Evolutionary conservation across 1,140 invertebrate genomes (phyloP).

Genomic region (Palaemon carinicauda): DNA sequence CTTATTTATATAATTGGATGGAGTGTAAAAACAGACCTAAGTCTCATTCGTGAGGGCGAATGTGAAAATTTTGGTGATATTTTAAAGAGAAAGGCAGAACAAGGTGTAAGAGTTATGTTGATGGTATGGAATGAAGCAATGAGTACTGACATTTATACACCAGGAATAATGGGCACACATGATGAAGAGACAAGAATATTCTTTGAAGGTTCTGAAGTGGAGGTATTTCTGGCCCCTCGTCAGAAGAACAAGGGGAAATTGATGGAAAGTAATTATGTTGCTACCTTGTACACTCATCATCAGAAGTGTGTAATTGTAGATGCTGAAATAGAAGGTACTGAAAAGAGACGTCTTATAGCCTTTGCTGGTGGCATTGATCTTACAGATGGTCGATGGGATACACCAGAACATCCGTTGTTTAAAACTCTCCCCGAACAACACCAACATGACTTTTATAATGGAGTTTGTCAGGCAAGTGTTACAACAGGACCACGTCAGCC

Average conservation of each 20-base stretch:
- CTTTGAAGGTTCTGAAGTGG: constrained; percentile 60
- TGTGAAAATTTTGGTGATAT: constrained; percentile 58
- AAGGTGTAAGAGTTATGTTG: constrained; percentile 59
- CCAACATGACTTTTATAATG: constrained; percentile 60
- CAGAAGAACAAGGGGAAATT: constrained; percentile 55
- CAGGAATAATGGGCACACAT: constrained; percentile 61
- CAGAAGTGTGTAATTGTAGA: constrained; percentile 60
- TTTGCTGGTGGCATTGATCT: constrained; percentile 60
- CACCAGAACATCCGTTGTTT: constrained; percentile 59
- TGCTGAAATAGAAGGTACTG: constrained; percentile 44
- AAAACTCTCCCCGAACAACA: constrained; percentile 53
- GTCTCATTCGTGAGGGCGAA: constrained; percentile 54
- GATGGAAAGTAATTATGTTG: constrained; percentile 58
- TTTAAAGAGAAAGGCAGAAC: constrained; percentile 58
- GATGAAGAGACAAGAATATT: constrained; percentile 60
- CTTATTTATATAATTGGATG: constrained; percentile 61
- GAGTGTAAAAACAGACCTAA: constrained; percentile 59
- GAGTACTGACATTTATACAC: constrained; percentile 56
- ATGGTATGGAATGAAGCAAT: constrained; percentile 61
- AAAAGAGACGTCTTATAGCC: constrained; percentile 55
- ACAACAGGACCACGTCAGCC: constrained; percentile 59
- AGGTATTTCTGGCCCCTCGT: constrained; percentile 56
- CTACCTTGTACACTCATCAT: constrained; percentile 61
- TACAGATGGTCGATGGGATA: constrained; percentile 61
- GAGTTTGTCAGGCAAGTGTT: constrained; percentile 52